phyloP scores from a whole-genome alignment of 1,140 invertebrate species.

The Triops cancriformis region DNA sequence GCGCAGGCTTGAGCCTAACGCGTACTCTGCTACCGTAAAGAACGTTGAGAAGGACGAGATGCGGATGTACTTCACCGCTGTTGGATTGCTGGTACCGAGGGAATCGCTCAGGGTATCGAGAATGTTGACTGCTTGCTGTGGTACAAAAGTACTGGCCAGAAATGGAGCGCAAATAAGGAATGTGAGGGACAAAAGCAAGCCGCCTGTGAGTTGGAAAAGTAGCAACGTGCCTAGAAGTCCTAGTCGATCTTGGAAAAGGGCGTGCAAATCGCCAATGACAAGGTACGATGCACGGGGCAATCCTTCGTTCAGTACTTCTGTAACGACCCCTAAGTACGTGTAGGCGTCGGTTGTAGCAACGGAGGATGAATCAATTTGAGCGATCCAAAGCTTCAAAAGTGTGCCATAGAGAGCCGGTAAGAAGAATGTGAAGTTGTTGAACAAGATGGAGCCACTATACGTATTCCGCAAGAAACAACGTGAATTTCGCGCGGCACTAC shows the following conservation, averaged over 20 bases:
- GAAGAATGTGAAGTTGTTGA: conserved; percentile 20
- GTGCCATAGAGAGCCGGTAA: conserved; percentile 21
- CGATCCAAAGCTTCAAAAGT: conserved; percentile 21
- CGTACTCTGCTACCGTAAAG: conserved; percentile 16
- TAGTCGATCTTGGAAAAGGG: background rate
- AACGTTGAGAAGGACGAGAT: conserved; percentile 24
- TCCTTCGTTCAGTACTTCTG: conserved; percentile 20
- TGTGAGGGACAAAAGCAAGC: conserved; percentile 7
- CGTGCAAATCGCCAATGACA: background rate
- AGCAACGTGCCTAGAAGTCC: background rate
- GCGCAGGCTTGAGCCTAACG: background rate
- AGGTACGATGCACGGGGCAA: conserved; percentile 18
- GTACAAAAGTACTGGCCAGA: conserved; percentile 21
- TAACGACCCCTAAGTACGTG: conserved; percentile 23
- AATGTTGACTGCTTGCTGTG: background rate
- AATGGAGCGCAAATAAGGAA: conserved; percentile 1
- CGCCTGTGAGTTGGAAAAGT: conserved; percentile 12
- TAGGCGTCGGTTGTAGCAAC: conserved; percentile 24
- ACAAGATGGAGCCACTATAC: conserved; percentile 15
- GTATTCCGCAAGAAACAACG: conserved; percentile 18
- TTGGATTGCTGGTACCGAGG: background rate
- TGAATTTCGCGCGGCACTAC: background rate
- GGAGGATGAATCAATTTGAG: background rate
- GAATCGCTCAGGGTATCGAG: background rate
- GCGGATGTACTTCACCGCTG: conserved; percentile 14